phyloP scores from a whole-genome alignment of 2,888 invertebrate species.

The Aricia artaxerxes region DNA sequence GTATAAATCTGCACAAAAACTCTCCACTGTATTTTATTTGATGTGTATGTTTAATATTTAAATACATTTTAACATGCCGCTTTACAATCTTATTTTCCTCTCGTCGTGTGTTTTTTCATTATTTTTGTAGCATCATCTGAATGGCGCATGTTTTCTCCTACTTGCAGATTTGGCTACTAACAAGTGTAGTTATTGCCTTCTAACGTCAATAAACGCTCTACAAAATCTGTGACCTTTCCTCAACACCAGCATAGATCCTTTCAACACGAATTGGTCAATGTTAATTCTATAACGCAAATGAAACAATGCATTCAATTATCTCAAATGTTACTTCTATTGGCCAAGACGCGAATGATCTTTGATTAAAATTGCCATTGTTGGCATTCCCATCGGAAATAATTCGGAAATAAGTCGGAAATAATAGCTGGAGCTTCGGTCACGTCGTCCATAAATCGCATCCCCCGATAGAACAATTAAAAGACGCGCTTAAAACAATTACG shows the following conservation, averaged over 20 bases:
- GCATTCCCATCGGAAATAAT: slow-evolving; percentile 73
- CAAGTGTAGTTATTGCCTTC: not conserved
- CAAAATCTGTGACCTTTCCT: slow-evolving; percentile 8
- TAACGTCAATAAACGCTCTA: not conserved
- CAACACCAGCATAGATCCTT: slow-evolving; percentile 27
- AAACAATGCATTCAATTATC: slow-evolving; percentile 48
- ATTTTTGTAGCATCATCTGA: not conserved
- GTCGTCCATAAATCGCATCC: slow-evolving; percentile 74
- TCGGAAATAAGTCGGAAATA: too few species aligned
- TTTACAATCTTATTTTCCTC: slow-evolving; percentile 22
- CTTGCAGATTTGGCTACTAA: not conserved
- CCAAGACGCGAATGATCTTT: slow-evolving; percentile 59
- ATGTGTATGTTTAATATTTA: slow-evolving; percentile 56
- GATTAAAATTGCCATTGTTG: slow-evolving; percentile 66
- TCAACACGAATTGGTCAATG: slow-evolving; percentile 35
- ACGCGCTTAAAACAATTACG: slow-evolving; percentile 80
- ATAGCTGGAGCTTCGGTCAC: slow-evolving; percentile 72
- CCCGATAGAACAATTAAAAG: slow-evolving; percentile 81
- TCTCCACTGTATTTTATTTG: slow-evolving; percentile 60
- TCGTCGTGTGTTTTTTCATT: not conserved
- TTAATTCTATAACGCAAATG: slow-evolving; percentile 36
- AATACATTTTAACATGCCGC: slow-evolving; percentile 33
- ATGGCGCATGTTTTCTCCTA: not conserved
- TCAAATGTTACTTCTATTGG: slow-evolving; percentile 51
- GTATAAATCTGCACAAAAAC: slow-evolving; percentile 76